These are phyloP conservation scores for Phyllotreta striolata DNA, from an alignment of 2,888 invertebrate genomes.

Conservation along the genomic window DNA sequence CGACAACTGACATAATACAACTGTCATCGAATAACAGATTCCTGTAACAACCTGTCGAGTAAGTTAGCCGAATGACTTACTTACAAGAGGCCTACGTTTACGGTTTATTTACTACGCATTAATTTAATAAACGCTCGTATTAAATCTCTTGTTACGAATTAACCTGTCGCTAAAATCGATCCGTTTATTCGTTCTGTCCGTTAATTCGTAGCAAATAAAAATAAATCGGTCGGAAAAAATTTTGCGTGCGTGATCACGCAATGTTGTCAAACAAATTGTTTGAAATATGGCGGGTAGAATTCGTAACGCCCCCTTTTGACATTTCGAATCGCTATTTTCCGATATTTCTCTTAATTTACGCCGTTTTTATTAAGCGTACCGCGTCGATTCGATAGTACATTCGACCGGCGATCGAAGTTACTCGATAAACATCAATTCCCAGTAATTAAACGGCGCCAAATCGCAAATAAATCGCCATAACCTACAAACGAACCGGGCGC, in stretches of 20 bases:
- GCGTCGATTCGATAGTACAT: not conserved
- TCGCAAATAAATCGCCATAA: slow-evolving; percentile 33
- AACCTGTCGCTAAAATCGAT: no score
- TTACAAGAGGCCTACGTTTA: no score
- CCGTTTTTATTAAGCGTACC: not conserved
- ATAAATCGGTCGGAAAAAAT: not conserved
- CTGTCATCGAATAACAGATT: no score
- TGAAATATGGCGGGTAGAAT: slow-evolving; percentile 9
- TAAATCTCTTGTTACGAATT: no score
- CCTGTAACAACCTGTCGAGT: no score
- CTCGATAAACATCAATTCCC: not conserved
- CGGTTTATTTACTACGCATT: no score
- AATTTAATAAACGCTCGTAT: no score
- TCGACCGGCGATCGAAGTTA: not conserved
- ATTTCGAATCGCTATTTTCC: slow-evolving; percentile 2
- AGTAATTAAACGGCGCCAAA: slow-evolving; percentile 10
- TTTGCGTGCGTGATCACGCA: not conserved
- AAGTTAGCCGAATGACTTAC: no score
- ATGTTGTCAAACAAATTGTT: not conserved
- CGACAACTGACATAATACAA: no score
- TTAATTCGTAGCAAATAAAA: not conserved
- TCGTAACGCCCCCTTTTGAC: slow-evolving; percentile 11
- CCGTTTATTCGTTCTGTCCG: no score
- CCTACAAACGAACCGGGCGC: slow-evolving; percentile 33
- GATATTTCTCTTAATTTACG: not conserved